phyloP scores from a whole-genome alignment of 2,888 invertebrate genomes.

The Xanthia togata region DNA sequence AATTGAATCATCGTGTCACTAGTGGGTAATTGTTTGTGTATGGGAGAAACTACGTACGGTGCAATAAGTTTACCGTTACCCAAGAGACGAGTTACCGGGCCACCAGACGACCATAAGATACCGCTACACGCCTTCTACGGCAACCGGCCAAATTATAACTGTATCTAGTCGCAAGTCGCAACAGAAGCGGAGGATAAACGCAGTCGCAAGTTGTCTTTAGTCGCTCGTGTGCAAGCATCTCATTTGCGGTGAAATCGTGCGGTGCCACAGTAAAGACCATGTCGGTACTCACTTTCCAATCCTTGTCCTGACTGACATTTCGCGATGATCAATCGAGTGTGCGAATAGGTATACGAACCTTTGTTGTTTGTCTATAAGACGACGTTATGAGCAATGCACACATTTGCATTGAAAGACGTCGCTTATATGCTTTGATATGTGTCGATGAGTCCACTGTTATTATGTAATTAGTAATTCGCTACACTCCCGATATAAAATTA shows the following conservation, averaged over 20 bases:
- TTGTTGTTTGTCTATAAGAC: slow-evolving; percentile 46
- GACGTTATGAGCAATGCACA: slow-evolving; percentile 53
- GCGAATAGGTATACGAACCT: slow-evolving; percentile 21
- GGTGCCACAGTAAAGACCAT: slow-evolving; percentile 74
- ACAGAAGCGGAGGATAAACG: slow-evolving; percentile 65
- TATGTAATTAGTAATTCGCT: slow-evolving; percentile 55
- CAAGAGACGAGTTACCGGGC: slow-evolving; percentile 77
- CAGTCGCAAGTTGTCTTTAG: slow-evolving; percentile 72
- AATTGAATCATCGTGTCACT: slow-evolving; percentile 69
- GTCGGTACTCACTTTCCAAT: slow-evolving; percentile 74
- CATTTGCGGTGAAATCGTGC: slow-evolving; percentile 80
- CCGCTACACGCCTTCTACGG: slow-evolving; percentile 83
- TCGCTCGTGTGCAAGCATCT: slow-evolving; percentile 72
- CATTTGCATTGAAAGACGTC: slow-evolving; percentile 62
- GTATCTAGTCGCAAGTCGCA: slow-evolving; percentile 76
- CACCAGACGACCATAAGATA: slow-evolving; percentile 79
- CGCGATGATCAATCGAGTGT: slow-evolving; percentile 58
- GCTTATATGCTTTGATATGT: slow-evolving; percentile 53
- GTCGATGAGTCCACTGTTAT: slow-evolving; percentile 58
- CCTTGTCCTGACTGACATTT: slow-evolving; percentile 66
- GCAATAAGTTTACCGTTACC: slow-evolving; percentile 77
- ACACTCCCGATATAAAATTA: slow-evolving; percentile 52
- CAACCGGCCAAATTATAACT: slow-evolving; percentile 85
- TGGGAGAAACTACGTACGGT: slow-evolving; percentile 72
- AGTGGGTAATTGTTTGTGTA: slow-evolving; percentile 63